Conservation (phyloP, 2,888 invertebrate species). For the Apotomis turbidana region DNA sequence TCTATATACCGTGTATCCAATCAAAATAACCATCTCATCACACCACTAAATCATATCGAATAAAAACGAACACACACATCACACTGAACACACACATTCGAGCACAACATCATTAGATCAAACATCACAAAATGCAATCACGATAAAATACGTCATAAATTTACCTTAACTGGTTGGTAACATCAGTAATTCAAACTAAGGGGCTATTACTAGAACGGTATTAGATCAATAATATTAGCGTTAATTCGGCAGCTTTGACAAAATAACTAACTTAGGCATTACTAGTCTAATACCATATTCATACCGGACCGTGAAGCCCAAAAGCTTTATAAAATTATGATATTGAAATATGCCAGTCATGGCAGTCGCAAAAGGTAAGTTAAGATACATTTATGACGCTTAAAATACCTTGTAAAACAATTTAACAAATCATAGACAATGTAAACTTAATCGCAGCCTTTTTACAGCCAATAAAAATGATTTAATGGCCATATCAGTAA, state of each 20-base stretch:
- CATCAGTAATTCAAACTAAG: too few relatives aligned
- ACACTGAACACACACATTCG: conserved; percentile 47
- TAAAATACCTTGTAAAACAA: conserved; percentile 27
- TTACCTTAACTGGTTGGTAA: not conserved
- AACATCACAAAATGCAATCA: conserved; percentile 60
- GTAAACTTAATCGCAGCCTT: conserved; percentile 67
- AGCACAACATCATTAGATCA: conserved; percentile 60
- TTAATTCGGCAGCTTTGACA: too few relatives aligned
- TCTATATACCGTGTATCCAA: conserved; percentile 18
- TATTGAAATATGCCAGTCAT: too few relatives aligned
- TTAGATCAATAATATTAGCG: too few relatives aligned
- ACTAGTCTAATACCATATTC: too few relatives aligned
- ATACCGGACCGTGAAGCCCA: too few relatives aligned
- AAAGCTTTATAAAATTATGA: too few relatives aligned
- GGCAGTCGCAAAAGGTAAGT: not conserved
- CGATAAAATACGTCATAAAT: conserved; percentile 44
- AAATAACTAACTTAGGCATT: too few relatives aligned
- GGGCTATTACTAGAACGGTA: too few relatives aligned
- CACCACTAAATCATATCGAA: conserved; percentile 61
- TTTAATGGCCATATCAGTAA: conserved; percentile 15
- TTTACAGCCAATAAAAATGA: conserved; percentile 45
- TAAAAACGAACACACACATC: conserved; percentile 48
- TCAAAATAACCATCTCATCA: conserved; percentile 52
- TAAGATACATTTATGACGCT: conserved; percentile 4
- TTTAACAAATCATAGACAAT: conserved; percentile 61